These are phyloP conservation scores for Hydrochoerus hydrochaeris DNA, from an alignment of 2,113 vertebrate species.

Conservation along the genomic window DNA sequence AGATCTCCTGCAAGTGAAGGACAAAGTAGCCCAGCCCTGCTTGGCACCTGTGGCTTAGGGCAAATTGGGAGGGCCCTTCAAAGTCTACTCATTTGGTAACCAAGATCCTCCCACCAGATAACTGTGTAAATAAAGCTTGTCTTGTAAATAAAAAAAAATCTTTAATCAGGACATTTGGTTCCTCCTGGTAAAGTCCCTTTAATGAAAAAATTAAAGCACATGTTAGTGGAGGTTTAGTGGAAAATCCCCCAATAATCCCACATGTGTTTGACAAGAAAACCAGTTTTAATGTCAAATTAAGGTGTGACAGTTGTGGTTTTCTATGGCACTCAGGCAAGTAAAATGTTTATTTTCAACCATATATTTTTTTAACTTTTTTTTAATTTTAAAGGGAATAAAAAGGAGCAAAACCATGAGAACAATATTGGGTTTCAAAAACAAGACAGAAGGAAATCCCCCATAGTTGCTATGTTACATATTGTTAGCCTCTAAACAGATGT, in stretches of 20 bases:
- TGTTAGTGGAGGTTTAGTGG: conserved; percentile 5
- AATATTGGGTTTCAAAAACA: no score
- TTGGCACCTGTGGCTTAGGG: conserved; percentile 47
- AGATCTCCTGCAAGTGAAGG: conserved; percentile 49
- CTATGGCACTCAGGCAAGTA: background rate
- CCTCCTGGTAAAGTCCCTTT: conserved; percentile 53
- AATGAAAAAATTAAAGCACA: conserved; percentile 71
- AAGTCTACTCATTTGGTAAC: conserved; percentile 65
- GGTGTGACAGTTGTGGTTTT: conserved; percentile 54
- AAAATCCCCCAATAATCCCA: background rate
- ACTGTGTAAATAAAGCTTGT: conserved; percentile 58
- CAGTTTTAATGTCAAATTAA: conserved; percentile 65
- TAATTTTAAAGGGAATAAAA: no score
- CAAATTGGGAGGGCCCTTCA: conserved; percentile 63
- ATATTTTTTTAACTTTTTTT: no score
- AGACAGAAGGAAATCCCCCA: no score
- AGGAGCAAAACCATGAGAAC: no score
- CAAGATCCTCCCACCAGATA: conserved; percentile 53
- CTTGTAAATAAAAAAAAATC: background rate
- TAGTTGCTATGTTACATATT: no score
- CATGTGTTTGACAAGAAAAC: background rate
- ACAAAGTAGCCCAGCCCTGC: conserved; percentile 31
- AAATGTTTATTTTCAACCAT: conserved; percentile 18
- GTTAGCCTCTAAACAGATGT: no score
- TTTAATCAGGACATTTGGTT: conserved; percentile 68